phyloP scores from a whole-genome alignment of 2,888 invertebrate species.

The Orchesella flavescens region DNA sequence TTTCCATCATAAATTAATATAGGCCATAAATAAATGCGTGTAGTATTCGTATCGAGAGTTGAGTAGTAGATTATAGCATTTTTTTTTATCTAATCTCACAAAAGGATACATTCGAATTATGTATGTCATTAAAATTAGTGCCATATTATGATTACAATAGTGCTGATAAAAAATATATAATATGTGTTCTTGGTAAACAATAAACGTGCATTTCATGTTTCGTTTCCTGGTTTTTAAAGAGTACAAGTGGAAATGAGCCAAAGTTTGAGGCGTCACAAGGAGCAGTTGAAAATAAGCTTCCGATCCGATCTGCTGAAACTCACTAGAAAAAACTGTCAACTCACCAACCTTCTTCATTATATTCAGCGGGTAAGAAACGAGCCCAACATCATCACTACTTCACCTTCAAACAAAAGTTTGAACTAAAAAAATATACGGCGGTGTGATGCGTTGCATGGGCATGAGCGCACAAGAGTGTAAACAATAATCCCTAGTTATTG shows the following conservation, averaged over 20 bases:
- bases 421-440: neutral
- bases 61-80: too few relatives aligned
- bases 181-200: too few relatives aligned
- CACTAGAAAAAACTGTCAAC: slow-evolving; percentile 69
- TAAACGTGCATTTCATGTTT: too few relatives aligned
- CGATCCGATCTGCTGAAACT: slow-evolving; percentile 69
- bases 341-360: slow-evolving; percentile 67
- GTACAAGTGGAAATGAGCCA: slow-evolving; percentile 69
- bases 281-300: slow-evolving; percentile 64
- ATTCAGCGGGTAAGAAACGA: slow-evolving; percentile 64
- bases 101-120: too few relatives aligned
- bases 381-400: neutral
- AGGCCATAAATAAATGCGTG: too few relatives aligned
- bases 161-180: too few relatives aligned
- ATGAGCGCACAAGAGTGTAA: neutral
- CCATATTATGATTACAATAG: too few relatives aligned
- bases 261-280: slow-evolving; percentile 67
- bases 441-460: neutral
- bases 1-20: too few relatives aligned
- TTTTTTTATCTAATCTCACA: too few relatives aligned
- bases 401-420: neutral
- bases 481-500: slow-evolving; percentile 10
- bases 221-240: slow-evolving; percentile 34
- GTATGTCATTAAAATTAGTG: too few relatives aligned
- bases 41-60: too few relatives aligned